Evolutionary conservation across 2,113 vertebrate genomes (phyloP).

Genomic region (Anolis carolinensis): DNA sequence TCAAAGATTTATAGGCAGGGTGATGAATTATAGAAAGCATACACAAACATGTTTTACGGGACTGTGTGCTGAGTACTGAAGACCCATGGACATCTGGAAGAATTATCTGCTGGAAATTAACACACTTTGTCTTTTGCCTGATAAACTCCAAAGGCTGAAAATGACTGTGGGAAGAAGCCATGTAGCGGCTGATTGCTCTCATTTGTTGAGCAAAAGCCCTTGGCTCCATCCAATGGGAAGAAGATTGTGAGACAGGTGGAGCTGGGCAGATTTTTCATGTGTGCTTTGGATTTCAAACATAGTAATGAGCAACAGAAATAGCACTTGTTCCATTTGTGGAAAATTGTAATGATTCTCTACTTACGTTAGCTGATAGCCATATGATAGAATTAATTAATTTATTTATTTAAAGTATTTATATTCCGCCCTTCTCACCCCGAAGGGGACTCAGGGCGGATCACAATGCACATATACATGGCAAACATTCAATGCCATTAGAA

Average conservation of each 20-base stretch:
- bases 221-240: slow-evolving; percentile 59
- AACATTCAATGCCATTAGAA: no score
- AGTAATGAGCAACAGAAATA: slow-evolving; percentile 34
- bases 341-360: slow-evolving; percentile 52
- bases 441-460: no score
- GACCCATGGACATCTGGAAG: slow-evolving; percentile 70
- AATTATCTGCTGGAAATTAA: slow-evolving; percentile 80
- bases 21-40: slow-evolving; percentile 68
- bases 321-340: slow-evolving; percentile 54
- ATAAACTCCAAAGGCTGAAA: slow-evolving; percentile 68
- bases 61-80: slow-evolving; percentile 65
- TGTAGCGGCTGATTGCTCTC: slow-evolving; percentile 70
- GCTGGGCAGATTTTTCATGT: slow-evolving; percentile 54
- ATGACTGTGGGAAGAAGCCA: slow-evolving; percentile 67
- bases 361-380: slow-evolving; percentile 35
- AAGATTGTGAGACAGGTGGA: slow-evolving; percentile 58
- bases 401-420: no score
- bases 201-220: slow-evolving; percentile 62
- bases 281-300: slow-evolving; percentile 59
- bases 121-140: slow-evolving; percentile 69
- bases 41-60: slow-evolving; percentile 74
- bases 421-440: no score
- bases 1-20: slow-evolving; percentile 70
- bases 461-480: no score
- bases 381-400: background rate